Evolutionary conservation across 2,888 invertebrate species (phyloP), one percentile per base, ranked within the genome.

Genomic region (Bellardia pandia): DNA sequence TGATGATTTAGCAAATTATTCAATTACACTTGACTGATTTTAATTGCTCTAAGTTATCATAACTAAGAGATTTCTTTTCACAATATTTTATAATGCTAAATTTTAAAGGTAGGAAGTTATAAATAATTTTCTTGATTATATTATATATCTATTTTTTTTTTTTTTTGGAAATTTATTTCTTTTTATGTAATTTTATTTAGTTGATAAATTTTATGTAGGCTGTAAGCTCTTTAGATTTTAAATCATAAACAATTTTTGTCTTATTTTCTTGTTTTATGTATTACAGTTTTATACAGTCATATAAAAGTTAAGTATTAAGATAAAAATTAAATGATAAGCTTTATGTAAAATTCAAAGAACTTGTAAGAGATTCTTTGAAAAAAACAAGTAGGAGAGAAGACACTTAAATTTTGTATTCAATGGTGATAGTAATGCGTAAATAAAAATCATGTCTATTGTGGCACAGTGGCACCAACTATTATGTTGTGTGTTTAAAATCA

Each of bases 21-120:
- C 42, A 68, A 78, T 68, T 53, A 78, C 64, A 69, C 60, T 69
- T 83, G 56, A 66, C 77, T 77, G 77, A 72, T 56, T 83, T 77
- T 64, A 76, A 71, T 83, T 76, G 69, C 16, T 11, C 53, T 69
- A 23, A 76, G 56, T 64, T 64, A n/a, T 62, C 45, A 13, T 64
- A 42, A 45, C 16, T 1, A 9, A 77, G 53, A 45, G 42, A 51
- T 75, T n/a, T 42, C 6, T 45, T 23, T 14, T 48, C 5, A 40
- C 51, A 76, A 51, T 45, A 14, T 48, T 16, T 69, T 33, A 64
- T 48, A 23, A 23, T 64, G 42, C 2, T 0, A 30, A 30, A 33
- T 53, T 45, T 75, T 48, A 16, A n/a, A 6, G 30, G 33, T 48
- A 33, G 60, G n/a, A 58, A 48, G 60, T 74, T 14, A 11, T 60